phyloP scores from a whole-genome alignment of 2,113 vertebrate species.

The Maccullochella peelii region DNA sequence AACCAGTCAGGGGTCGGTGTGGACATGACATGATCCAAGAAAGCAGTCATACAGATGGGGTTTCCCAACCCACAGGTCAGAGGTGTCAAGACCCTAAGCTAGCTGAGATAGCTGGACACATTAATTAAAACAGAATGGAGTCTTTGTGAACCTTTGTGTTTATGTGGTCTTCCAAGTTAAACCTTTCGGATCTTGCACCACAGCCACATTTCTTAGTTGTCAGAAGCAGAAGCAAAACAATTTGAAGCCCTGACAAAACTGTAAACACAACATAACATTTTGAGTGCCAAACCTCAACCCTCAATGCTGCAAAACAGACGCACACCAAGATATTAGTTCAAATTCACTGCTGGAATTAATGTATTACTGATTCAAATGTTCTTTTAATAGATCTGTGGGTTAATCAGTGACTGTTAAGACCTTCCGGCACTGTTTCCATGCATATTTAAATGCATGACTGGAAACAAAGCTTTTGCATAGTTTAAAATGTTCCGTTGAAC shows the following conservation, averaged over 20 bases:
- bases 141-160: background rate
- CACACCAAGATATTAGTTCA: background rate
- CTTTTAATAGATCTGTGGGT: constrained; percentile 8
- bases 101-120: constrained; percentile 34
- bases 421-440: constrained; percentile 14
- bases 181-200: background rate
- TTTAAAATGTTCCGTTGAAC: constrained; percentile 33
- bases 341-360: background rate
- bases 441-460: constrained; percentile 4
- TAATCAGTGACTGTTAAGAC: constrained; percentile 5
- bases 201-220: constrained; percentile 10
- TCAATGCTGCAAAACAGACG: constrained; percentile 1
- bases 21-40: constrained; percentile 61
- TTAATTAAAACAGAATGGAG: constrained; percentile 34
- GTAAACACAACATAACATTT: background rate
- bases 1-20: constrained; percentile 33
- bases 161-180: background rate
- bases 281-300: background rate
- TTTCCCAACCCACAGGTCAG: constrained; percentile 62
- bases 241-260: constrained; percentile 18
- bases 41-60: constrained; percentile 37
- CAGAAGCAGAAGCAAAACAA: constrained; percentile 33
- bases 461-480: constrained; percentile 6
- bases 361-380: constrained; percentile 1
- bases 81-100: constrained; percentile 40